A percentile compares a stretch with the other conserved stretches of the same genome.
These are phyloP conservation scores for Aricia artaxerxes DNA, from an alignment of 2,888 invertebrate species.

Conservation along the genomic window DNA sequence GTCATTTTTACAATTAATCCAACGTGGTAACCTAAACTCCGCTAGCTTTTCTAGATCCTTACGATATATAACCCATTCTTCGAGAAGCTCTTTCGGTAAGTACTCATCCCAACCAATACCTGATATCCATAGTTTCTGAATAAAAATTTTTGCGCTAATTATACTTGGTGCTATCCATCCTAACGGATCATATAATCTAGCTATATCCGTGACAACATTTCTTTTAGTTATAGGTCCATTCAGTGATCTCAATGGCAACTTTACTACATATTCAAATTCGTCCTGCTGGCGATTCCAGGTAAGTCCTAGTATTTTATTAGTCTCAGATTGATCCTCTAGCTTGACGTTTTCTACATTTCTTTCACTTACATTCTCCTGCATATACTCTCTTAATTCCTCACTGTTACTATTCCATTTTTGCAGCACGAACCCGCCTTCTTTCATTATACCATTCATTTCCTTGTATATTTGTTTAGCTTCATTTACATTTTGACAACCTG, in stretches of 20 bases:
- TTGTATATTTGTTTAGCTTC: constrained; percentile 37
- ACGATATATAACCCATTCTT: constrained; percentile 37
- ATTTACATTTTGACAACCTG: constrained; percentile 39
- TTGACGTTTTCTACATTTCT: too few species aligned
- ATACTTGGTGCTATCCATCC: constrained; percentile 41
- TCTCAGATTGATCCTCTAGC: constrained; percentile 24
- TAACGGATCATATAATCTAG: constrained; percentile 40
- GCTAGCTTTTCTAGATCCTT: constrained; percentile 33
- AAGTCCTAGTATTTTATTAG: constrained; percentile 39
- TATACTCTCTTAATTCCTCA: constrained; percentile 7
- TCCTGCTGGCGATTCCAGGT: constrained; percentile 34
- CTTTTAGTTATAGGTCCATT: constrained; percentile 36
- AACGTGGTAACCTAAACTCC: constrained; percentile 33
- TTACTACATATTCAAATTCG: constrained; percentile 36
- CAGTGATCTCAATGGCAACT: not conserved
- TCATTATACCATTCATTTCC: constrained; percentile 43
- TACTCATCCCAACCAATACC: constrained; percentile 43
- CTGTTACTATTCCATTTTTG: constrained; percentile 43
- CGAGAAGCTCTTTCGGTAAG: constrained; percentile 34
- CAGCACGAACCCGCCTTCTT: constrained; percentile 44
- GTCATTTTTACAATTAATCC: constrained; percentile 29
- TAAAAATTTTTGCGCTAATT: constrained; percentile 38
- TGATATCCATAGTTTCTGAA: constrained; percentile 43
- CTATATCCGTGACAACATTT: constrained; percentile 40
- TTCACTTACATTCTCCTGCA: too few species aligned